phyloP scores from a whole-genome alignment of 2,888 invertebrate genomes.

The Lissocephala sabroskyi region DNA sequence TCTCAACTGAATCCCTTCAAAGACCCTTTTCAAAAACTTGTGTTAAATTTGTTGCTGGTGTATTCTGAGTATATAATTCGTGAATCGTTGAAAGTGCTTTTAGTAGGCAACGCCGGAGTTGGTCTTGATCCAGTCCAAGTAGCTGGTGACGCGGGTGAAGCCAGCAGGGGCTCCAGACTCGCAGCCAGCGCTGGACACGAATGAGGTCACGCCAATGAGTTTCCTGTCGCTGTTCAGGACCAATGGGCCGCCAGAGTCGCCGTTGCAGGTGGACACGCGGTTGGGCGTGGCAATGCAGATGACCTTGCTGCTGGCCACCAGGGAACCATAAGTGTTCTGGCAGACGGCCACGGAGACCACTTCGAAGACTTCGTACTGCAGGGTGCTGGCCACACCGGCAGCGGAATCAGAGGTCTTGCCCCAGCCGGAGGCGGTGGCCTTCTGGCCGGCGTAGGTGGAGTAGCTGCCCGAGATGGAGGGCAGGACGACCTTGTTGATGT shows the following conservation, averaged over 20 bases:
- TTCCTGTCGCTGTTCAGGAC: constrained; percentile 17
- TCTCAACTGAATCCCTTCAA: too few species aligned
- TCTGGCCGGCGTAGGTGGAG: constrained; percentile 57
- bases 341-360: constrained; percentile 65
- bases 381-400: constrained; percentile 41
- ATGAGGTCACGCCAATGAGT: constrained; percentile 61
- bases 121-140: constrained; percentile 52
- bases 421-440: constrained; percentile 72
- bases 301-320: constrained; percentile 19
- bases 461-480: constrained; percentile 39
- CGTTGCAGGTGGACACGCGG: constrained; percentile 53
- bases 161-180: constrained; percentile 42
- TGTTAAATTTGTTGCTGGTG: too few species aligned
- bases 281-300: constrained; percentile 55
- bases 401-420: constrained; percentile 62
- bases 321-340: constrained; percentile 32
- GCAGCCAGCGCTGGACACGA: constrained; percentile 42
- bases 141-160: constrained; percentile 51
- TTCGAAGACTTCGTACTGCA: constrained; percentile 59
- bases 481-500: constrained; percentile 33
- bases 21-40: too few species aligned
- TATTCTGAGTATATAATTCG: not conserved
- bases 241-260: constrained; percentile 69
- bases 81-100: constrained; percentile 7
- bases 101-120: constrained; percentile 41